Evolutionary conservation across 2,888 invertebrate genomes (phyloP).

Genomic region (Dioctria linearis): DNA sequence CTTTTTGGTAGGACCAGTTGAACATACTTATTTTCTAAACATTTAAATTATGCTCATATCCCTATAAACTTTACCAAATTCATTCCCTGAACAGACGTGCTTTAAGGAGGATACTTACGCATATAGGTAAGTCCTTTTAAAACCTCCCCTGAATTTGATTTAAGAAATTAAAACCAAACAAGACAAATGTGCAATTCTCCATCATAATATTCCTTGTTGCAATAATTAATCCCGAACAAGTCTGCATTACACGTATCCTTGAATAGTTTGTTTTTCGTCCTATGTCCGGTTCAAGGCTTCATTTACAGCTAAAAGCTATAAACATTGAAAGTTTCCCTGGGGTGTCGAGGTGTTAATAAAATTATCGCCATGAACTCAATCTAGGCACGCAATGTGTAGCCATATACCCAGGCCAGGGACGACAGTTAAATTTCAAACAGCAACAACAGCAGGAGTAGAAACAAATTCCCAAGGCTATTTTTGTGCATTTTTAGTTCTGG

Average conservation of each 20-base stretch:
- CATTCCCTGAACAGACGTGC: no score
- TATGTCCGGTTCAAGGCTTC: neutral
- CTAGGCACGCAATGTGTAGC: neutral
- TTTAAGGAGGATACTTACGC: no score
- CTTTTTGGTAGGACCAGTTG: no score
- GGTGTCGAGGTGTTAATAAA: neutral
- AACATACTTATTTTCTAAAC: no score
- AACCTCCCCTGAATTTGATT: no score
- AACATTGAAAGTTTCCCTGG: neutral
- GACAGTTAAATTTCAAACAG: neutral
- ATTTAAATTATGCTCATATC: no score
- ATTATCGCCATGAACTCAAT: neutral
- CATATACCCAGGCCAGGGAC: no score
- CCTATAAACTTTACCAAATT: no score
- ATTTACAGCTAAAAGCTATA: neutral
- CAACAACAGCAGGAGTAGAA: neutral
- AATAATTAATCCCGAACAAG: neutral
- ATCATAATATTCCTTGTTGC: neutral
- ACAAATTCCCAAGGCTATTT: neutral
- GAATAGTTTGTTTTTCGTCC: no score
- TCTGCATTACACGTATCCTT: neutral
- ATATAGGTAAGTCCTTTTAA: no score
- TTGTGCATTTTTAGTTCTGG: neutral
- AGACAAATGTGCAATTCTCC: no score
- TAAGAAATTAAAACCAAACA: neutral